These are phyloP conservation scores for Monodelphis domestica DNA, from an alignment of 2,797 vertebrate species.

Conservation along the genomic window DNA sequence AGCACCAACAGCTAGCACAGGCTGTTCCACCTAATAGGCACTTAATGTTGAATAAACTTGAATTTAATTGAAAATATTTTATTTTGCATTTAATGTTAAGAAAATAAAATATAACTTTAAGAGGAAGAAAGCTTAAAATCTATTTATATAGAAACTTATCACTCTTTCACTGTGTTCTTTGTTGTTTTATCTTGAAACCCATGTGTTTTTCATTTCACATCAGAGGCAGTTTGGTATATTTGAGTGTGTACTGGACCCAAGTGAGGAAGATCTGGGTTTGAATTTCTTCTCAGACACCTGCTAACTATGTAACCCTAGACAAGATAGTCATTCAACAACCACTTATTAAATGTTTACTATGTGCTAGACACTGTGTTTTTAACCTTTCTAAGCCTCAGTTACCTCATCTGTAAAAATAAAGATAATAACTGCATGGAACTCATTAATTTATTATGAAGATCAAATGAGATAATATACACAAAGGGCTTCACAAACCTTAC, in stretches of 20 bases:
- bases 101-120: background rate
- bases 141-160: background rate
- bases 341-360: background rate
- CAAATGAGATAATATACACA: background rate
- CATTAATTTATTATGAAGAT: background rate
- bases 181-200: background rate
- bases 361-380: background rate
- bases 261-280: background rate
- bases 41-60: background rate
- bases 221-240: background rate
- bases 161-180: background rate
- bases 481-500: background rate
- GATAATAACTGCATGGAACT: background rate
- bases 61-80: background rate
- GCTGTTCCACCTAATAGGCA: background rate
- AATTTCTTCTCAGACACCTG: background rate
- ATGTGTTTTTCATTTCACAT: background rate
- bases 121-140: background rate
- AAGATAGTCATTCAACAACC: background rate
- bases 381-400: background rate
- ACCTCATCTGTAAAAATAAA: background rate
- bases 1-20: background rate
- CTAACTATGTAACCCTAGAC: background rate
- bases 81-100: background rate
- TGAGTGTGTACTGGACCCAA: background rate